Evolutionary conservation across 1,140 invertebrate species (phyloP), one percentile per base, ranked within the genome.

Genomic region (Drosophila ficusphila): DNA sequence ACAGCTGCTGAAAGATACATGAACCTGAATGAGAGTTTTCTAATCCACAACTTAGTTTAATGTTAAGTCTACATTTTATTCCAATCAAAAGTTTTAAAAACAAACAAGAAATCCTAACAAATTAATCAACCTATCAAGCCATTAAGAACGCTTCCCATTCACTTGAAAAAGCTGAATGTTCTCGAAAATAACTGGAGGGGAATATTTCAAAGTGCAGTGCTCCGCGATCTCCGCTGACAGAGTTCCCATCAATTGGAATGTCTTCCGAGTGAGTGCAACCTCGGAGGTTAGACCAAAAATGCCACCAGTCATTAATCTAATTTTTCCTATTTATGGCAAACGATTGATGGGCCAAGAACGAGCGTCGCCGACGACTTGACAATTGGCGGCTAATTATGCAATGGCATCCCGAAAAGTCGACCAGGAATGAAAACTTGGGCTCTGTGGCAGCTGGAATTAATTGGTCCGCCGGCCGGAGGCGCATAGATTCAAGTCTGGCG

Each of bases 311-410:
- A 83, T 83, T 83, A 83, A 83, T 83, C 79, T 79, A 83, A 52
- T 83, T 83, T 70, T 52, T 71, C 29, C 79, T 78, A 82, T 83
- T 77, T 78, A 70, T 69, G 75, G 72, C 69, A 5, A 44, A 29
- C 47, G 38, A 77, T 68, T 74, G 74, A 77, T 58, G 78, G 65
- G 38, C 34, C 57, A 61, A 38, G 60, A 12, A 4, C 51, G 8
- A 8, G 31, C 39, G 61, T 47, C 71, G 46, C n/a, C 60, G 71
- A 67, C 58, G 62, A 44, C 74, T 75, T 83, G 79, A 83, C 79
- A 83, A 83, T 83, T 85, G 79, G 53, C 75, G 51, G 44, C 79
- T 83, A 83, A 85, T 85, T 85, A 85, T 83, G 75, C 79, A 83
- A 57, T 52, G 51, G 65, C 48, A 57, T 54, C 58, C 38, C 42